A percentile compares a stretch with the other conserved stretches of the same genome.
phyloP scores from a whole-genome alignment of 1,140 invertebrate species.

The Pseudomyrmex concolor region DNA sequence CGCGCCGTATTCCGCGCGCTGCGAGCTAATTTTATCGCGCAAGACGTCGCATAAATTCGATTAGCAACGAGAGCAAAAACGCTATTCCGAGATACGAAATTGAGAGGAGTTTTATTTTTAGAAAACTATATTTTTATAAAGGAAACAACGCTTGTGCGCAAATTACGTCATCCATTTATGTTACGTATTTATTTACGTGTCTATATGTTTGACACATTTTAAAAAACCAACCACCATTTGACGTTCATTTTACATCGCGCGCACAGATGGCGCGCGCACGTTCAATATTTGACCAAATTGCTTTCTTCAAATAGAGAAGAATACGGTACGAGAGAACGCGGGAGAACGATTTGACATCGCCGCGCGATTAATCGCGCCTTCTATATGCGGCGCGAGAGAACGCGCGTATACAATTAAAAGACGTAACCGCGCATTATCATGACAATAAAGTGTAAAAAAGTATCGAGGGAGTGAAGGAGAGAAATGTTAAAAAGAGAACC shows the following conservation, averaged over 20 bases:
- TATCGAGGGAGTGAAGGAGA: slow-evolving; percentile 13
- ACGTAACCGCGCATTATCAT: slow-evolving; percentile 67
- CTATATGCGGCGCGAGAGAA: slow-evolving; percentile 17
- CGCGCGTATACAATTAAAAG: slow-evolving; percentile 46
- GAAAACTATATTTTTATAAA: too few species aligned
- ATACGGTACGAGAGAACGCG: neutral
- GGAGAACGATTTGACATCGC: slow-evolving; percentile 24
- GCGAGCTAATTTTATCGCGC: slow-evolving; percentile 23
- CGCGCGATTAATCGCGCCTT: slow-evolving; percentile 47
- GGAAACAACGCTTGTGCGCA: too few species aligned
- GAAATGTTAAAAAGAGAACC: slow-evolving; percentile 23
- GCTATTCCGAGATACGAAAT: neutral
- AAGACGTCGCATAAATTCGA: neutral
- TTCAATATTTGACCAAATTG: slow-evolving; percentile 3
- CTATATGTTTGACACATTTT: too few species aligned
- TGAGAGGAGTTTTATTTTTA: too few species aligned
- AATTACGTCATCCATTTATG: too few species aligned
- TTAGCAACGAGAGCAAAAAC: neutral
- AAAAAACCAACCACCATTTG: too few species aligned
- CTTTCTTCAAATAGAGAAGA: slow-evolving; percentile 27
- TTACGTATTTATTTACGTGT: too few species aligned
- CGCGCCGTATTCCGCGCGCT: neutral
- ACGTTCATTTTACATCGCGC: too few species aligned
- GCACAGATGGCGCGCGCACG: neutral
- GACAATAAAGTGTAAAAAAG: slow-evolving; percentile 54